phyloP scores from a whole-genome alignment of 2,888 invertebrate species.

The Microctonus hyperodae region DNA sequence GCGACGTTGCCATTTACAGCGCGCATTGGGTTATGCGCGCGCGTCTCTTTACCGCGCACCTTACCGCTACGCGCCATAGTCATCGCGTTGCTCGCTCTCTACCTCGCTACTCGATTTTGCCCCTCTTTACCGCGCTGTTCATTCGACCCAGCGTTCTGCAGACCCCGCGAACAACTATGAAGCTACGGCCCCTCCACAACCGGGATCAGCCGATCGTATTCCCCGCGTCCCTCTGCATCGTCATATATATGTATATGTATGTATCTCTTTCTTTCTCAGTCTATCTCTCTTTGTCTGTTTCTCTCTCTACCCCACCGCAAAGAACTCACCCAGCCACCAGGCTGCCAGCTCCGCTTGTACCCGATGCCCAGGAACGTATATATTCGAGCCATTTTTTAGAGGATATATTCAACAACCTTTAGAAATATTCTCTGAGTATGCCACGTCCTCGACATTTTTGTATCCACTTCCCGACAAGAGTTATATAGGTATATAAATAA shows the following conservation, averaged over 20 bases:
- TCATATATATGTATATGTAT: too few species aligned
- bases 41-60: slow-evolving; percentile 27
- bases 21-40: slow-evolving; percentile 17
- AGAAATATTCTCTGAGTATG: not conserved
- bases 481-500: not conserved
- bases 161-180: slow-evolving; percentile 34
- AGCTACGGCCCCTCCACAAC: slow-evolving; percentile 15
- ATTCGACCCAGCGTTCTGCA: slow-evolving; percentile 8
- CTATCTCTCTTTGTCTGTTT: too few species aligned
- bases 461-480: not conserved
- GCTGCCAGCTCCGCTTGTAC: slow-evolving; percentile 47
- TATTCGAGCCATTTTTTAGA: slow-evolving; percentile 21
- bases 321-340: slow-evolving; percentile 31
- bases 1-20: slow-evolving; percentile 48
- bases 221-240: slow-evolving; percentile 30
- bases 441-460: slow-evolving; percentile 14
- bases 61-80: slow-evolving; percentile 45
- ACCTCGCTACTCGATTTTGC: slow-evolving; percentile 22
- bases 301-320: slow-evolving; percentile 38
- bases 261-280: slow-evolving; percentile 16
- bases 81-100: slow-evolving; percentile 26
- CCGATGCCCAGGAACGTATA: slow-evolving; percentile 47
- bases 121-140: slow-evolving; percentile 22
- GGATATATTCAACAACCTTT: not conserved
- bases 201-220: slow-evolving; percentile 46